Conservation (phyloP, 2,113 vertebrate species). For the Gobius niger region DNA sequence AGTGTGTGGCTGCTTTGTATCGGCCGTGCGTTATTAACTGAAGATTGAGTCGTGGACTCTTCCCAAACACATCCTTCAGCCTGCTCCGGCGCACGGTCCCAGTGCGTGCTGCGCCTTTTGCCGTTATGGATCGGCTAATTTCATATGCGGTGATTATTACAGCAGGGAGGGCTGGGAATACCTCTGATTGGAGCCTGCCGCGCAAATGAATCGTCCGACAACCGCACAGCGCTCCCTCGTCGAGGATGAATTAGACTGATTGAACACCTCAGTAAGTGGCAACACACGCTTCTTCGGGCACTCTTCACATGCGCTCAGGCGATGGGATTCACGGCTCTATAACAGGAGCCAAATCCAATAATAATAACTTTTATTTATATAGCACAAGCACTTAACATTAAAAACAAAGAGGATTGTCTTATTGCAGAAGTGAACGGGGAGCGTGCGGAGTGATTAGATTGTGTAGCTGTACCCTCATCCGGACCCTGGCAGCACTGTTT, state of each 20-base stretch:
- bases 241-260: constrained; percentile 76
- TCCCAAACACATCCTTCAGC: constrained; percentile 9
- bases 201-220: constrained; percentile 73
- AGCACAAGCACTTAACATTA: too few relatives aligned
- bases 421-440: too few relatives aligned
- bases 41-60: constrained; percentile 2
- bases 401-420: too few relatives aligned
- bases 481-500: too few relatives aligned
- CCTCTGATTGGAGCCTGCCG: constrained; percentile 71
- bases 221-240: constrained; percentile 69
- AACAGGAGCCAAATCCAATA: too few relatives aligned
- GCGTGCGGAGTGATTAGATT: too few relatives aligned
- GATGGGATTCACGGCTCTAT: neutral
- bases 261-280: constrained; percentile 71
- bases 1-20: neutral
- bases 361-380: too few relatives aligned
- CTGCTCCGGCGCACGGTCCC: constrained; percentile 10
- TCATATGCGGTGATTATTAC: constrained; percentile 74
- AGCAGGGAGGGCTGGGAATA: constrained; percentile 68
- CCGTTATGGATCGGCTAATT: constrained; percentile 63
- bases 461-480: too few relatives aligned
- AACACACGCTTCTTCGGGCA: constrained; percentile 24
- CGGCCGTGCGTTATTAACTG: neutral
- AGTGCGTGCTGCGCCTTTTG: constrained; percentile 35
- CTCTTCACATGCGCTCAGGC: constrained; percentile 16